Evolutionary conservation across 2,888 invertebrate species (phyloP).

Genomic region (Eupithecia subfuscata): DNA sequence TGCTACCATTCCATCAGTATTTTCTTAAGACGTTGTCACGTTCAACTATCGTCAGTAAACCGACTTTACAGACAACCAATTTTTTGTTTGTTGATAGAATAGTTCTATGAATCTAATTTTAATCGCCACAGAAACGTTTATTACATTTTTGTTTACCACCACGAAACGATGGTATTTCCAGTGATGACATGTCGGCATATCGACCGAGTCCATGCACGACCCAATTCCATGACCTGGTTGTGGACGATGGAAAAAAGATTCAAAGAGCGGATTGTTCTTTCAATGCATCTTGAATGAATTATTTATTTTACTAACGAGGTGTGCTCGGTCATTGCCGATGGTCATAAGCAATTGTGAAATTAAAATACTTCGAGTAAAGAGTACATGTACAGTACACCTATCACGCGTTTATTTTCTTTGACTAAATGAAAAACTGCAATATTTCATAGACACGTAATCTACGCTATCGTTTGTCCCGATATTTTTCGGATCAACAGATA

Average conservation of each 20-base stretch:
- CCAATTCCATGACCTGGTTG: conserved; percentile 49
- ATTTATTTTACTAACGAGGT: conserved; percentile 18
- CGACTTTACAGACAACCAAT: no score
- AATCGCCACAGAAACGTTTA: conserved; percentile 13
- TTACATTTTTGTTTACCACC: conserved; percentile 21
- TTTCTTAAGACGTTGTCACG: no score
- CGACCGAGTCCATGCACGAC: conserved; percentile 49
- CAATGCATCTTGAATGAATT: conserved; percentile 28
- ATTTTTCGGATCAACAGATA: no score
- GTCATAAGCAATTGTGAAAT: conserved; percentile 1
- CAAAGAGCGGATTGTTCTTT: conserved; percentile 29
- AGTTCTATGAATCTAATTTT: conserved; percentile 12
- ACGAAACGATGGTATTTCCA: conserved; percentile 33
- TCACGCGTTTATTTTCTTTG: no score
- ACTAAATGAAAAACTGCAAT: no score
- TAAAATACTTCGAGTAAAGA: not conserved
- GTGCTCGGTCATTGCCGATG: not conserved
- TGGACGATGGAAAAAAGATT: conserved; percentile 21
- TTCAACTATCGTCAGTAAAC: no score
- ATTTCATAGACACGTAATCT: no score
- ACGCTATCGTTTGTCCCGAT: no score
- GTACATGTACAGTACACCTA: not conserved
- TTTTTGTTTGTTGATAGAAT: conserved; percentile 2
- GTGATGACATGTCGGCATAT: conserved; percentile 43
- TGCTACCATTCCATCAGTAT: no score